Base-by-base conservation (phyloP, 2,113 vertebrate species). In the Delphinus delphis region DNA sequence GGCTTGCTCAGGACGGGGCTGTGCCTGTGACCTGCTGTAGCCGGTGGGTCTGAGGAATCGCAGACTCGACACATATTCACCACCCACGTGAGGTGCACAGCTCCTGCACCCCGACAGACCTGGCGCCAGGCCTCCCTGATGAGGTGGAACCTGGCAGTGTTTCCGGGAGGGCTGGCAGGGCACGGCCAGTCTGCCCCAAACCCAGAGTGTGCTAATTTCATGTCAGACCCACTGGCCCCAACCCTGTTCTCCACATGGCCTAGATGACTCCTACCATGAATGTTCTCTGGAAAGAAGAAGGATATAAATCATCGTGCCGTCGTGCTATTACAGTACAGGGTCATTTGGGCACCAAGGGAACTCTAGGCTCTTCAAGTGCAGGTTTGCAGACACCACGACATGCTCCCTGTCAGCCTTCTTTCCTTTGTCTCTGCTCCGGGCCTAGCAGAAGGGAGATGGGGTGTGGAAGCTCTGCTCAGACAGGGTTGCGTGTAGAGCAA, bases 41-140 rank as follows among this genome's bases (percentile, higher is more conserved):
- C 25, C 1, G 5, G 1, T 8, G n/a, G 41, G 50, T 6, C 77
- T 8, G 12, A 53, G 20, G 6, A 15, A 31, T 20, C 12, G 0
- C 8, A 38, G 33, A 13, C 17, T 31, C 15, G 0, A 23, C 90
- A 23, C 50, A 15, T 15, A 36, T 5, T 63, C 60, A 2, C 14
- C 2, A 1, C 7, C 13, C 38, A 28, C 0, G 0, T 3, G 9
- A 2, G 77, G 3, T 1, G 18, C 63, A 23, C 1, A 3, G 36
- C 10, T n/a, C 20, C 36, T 53, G 36, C 8, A 1, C n/a, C 5
- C 9, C 1, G 21, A 8, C 5, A 31, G 28, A 18, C 53, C 36
- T 0, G 20, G 18, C 1, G 41, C 41, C 6, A 12, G 71, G 8
- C 23, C 18, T 6, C 31, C 55, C 17, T 11, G 18, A 18, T 6